Conservation (phyloP, 2,113 vertebrate genomes). For the Struthio camelus region DNA sequence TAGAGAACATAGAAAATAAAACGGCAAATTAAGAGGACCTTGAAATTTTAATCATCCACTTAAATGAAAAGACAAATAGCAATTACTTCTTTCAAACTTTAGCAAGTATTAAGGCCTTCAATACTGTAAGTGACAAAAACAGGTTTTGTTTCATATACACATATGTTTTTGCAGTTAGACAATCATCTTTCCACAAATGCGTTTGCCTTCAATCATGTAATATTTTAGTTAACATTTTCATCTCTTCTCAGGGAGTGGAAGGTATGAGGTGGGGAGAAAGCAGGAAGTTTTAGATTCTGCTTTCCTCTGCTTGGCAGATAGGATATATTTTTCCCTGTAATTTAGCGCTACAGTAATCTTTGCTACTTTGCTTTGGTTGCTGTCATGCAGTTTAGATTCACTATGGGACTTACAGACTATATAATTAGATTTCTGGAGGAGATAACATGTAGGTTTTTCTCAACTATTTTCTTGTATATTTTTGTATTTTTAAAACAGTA, state of each 20-base stretch:
- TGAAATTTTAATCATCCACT: not conserved
- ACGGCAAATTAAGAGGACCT: not conserved
- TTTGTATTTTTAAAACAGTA: not conserved
- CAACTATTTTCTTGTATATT: not conserved
- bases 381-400: not conserved
- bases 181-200: not conserved
- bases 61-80: not conserved
- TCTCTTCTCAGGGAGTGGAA: not conserved
- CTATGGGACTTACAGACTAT: not conserved
- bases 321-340: too few relatives aligned
- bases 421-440: not conserved
- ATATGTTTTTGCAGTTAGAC: not conserved
- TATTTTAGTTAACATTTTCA: not conserved
- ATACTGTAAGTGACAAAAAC: not conserved
- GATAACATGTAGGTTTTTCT: not conserved
- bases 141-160: not conserved
- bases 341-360: not conserved
- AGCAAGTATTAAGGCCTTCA: not conserved
- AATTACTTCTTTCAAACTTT: not conserved
- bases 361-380: not conserved
- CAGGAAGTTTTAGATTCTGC: accelerated
- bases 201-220: not conserved
- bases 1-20: not conserved
- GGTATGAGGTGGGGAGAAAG: not conserved
- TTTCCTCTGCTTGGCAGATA: not conserved